A percentile compares a stretch with the other conserved stretches of the same genome.
Evolutionary conservation across 2,888 invertebrate genomes (phyloP).

Genomic region (Trachelus stipa): DNA sequence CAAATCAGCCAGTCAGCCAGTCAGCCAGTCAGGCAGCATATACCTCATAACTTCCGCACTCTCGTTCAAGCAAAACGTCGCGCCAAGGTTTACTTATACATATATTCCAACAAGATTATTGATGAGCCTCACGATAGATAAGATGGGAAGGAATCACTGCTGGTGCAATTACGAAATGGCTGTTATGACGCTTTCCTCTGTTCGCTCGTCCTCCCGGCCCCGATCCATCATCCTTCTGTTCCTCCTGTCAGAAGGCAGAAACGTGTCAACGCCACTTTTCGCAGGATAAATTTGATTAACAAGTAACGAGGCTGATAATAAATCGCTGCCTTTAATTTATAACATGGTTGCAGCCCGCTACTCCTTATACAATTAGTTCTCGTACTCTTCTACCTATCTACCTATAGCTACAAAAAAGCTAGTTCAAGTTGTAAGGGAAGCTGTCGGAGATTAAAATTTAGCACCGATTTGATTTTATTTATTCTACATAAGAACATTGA

Average conservation of each 20-base stretch:
- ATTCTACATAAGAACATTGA: too few relatives aligned
- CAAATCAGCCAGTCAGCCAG: too few relatives aligned
- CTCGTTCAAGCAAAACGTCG: neutral
- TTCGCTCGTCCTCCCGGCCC: slow-evolving; percentile 44
- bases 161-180: slow-evolving; percentile 59
- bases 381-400: too few relatives aligned
- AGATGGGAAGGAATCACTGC: slow-evolving; percentile 56
- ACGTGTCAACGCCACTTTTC: slow-evolving; percentile 28
- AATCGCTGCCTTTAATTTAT: too few relatives aligned
- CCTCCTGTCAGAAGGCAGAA: slow-evolving; percentile 20
- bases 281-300: neutral
- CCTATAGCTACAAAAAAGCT: too few relatives aligned
- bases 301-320: neutral
- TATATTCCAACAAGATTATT: slow-evolving; percentile 50
- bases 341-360: too few relatives aligned
- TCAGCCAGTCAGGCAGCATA: too few relatives aligned
- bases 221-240: slow-evolving; percentile 55
- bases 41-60: too few relatives aligned
- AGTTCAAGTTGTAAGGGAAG: too few relatives aligned
- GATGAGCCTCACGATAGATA: slow-evolving; percentile 56
- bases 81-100: neutral
- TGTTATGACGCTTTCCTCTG: slow-evolving; percentile 46
- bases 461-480: too few relatives aligned
- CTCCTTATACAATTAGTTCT: too few relatives aligned
- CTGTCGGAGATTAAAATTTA: too few relatives aligned